Percentiles rank a stretch among this genome's conserved stretches.
Conservation (phyloP, 2,797 vertebrate species). For the Manis pentadactyla region DNA sequence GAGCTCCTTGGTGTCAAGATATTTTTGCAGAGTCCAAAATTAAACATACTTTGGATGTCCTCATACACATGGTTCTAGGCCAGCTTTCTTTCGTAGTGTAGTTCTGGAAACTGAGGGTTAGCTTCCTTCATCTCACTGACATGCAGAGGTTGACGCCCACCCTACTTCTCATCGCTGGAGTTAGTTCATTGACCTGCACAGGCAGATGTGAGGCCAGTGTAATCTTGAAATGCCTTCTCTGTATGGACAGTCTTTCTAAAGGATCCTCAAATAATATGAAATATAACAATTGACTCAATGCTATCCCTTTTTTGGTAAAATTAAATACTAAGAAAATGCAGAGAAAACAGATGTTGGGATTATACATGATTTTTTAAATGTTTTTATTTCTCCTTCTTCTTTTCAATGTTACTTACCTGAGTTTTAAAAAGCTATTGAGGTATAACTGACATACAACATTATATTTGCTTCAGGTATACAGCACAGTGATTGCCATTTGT, state of each 20-base stretch:
- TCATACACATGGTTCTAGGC: background rate
- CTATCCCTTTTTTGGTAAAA: background rate
- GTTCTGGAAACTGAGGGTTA: background rate
- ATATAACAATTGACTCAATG: background rate
- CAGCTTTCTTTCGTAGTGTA: background rate
- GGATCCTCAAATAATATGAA: background rate
- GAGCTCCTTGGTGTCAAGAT: slow-evolving; percentile 18
- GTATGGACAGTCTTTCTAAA: background rate
- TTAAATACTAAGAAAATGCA: background rate
- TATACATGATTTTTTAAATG: background rate
- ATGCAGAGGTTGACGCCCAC: background rate
- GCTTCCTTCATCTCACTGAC: background rate
- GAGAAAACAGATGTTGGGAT: background rate
- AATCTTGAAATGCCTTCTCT: background rate
- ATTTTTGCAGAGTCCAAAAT: slow-evolving; percentile 30
- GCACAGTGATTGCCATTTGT: background rate
- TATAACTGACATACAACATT: background rate
- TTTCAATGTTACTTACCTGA: background rate
- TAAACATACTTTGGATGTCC: background rate
- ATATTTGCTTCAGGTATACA: background rate
- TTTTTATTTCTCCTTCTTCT: background rate
- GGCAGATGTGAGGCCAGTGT: background rate
- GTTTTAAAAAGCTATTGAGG: background rate
- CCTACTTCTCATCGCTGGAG: background rate
- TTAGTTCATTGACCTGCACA: background rate